phyloP scores from a whole-genome alignment of 2,797 vertebrate species.

The Zalophus californianus region DNA sequence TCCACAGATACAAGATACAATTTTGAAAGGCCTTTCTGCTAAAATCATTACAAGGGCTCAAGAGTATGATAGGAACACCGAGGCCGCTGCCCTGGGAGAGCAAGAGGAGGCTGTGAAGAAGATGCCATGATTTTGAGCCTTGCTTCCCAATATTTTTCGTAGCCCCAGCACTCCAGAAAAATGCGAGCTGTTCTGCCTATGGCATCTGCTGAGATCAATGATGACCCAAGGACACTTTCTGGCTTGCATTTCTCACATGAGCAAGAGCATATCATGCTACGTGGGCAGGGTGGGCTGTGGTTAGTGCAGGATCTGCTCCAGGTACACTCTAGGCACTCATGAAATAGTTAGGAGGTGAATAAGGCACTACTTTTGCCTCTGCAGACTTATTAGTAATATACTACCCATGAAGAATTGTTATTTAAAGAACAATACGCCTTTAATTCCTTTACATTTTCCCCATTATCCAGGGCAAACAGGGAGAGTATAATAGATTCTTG shows the following conservation, averaged over 20 bases:
- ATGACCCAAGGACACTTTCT: background rate
- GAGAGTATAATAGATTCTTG: background rate
- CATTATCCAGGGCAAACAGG: background rate
- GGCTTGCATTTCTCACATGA: background rate
- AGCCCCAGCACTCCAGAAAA: background rate
- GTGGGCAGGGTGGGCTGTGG: background rate
- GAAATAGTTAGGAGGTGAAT: background rate
- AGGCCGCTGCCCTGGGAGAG: background rate
- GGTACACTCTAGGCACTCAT: background rate
- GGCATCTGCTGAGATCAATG: background rate
- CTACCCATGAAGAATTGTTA: background rate
- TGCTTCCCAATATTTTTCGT: background rate
- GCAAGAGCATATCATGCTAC: background rate
- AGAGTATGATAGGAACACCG: background rate
- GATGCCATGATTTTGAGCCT: background rate
- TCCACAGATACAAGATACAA: background rate
- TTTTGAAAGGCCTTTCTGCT: background rate
- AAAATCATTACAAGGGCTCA: slow-evolving; percentile 23
- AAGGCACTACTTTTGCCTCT: background rate
- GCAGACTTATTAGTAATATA: background rate
- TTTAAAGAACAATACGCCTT: background rate
- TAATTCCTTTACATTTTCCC: slow-evolving; percentile 22
- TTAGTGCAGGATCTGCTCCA: background rate
- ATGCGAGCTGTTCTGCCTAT: background rate
- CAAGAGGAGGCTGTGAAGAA: background rate